phyloP scores from a whole-genome alignment of 2,113 vertebrate species.

The Carettochelys insculpta region DNA sequence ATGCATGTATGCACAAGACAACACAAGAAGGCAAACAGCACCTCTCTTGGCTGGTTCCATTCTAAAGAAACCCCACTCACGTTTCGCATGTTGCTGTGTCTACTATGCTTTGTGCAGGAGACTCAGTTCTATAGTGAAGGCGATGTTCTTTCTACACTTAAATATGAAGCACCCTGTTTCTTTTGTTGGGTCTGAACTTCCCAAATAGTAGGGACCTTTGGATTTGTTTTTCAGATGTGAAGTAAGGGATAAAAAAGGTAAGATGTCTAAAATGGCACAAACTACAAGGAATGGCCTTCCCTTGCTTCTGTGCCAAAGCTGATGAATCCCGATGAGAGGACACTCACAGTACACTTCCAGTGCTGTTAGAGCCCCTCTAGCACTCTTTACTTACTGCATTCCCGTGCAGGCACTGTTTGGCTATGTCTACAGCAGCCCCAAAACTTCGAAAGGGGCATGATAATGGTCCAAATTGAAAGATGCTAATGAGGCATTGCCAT shows the following conservation, averaged over 20 bases:
- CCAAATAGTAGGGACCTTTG: too few relatives aligned
- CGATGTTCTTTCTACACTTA: neutral
- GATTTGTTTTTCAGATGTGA: neutral
- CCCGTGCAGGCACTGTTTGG: neutral
- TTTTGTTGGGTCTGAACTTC: neutral
- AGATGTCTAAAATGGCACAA: neutral
- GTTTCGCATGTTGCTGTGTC: conserved; percentile 12
- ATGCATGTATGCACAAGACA: neutral
- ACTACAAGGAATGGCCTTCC: neutral
- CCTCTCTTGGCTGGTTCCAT: neutral
- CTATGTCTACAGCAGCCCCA: too few relatives aligned
- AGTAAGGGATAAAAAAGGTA: neutral
- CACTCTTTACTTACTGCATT: neutral
- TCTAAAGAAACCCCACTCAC: neutral
- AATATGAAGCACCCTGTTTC: neutral
- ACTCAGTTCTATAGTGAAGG: neutral
- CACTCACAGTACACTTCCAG: neutral
- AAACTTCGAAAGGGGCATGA: too few relatives aligned
- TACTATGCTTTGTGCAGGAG: neutral
- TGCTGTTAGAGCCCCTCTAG: neutral
- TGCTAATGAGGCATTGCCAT: too few relatives aligned
- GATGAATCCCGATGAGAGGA: neutral
- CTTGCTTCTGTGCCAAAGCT: neutral
- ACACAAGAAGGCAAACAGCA: neutral
- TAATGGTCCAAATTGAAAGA: too few relatives aligned